Percentiles rank a stretch among this genome's conserved stretches.
phyloP scores from a whole-genome alignment of 30 jellyfish, hydroid and myxozoan species.

The Chrysaora quinquecirrha region DNA sequence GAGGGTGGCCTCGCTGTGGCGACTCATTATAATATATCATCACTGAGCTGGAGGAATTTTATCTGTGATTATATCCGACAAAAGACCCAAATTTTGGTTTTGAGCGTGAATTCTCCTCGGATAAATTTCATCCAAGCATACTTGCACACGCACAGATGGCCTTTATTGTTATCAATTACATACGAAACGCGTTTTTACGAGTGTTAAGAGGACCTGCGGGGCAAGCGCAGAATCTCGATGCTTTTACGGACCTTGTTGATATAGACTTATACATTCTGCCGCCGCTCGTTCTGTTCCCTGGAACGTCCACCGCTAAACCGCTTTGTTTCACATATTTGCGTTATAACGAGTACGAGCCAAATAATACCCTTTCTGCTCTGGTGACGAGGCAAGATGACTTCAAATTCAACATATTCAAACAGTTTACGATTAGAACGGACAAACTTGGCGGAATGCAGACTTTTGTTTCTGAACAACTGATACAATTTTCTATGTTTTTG shows the following conservation, averaged over 20 bases:
- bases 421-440: conserved; percentile 84
- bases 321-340: conserved; percentile 84
- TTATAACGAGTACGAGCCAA: conserved; percentile 80
- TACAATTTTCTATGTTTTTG: conserved; percentile 68
- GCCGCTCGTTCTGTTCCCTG: conserved; percentile 64
- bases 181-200: conserved; percentile 81
- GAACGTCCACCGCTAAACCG: conserved; percentile 77
- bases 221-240: conserved; percentile 51
- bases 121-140: conserved; percentile 91
- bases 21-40: conserved; percentile 75
- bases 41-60: conserved; percentile 95
- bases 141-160: conserved; percentile 99
- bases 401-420: conserved; percentile 78
- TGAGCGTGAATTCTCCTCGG: conserved; percentile 57
- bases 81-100: conserved; percentile 56
- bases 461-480: conserved; percentile 82
- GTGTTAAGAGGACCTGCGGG: conserved; percentile 81
- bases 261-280: conserved; percentile 71
- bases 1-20: conserved; percentile 97
- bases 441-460: conserved; percentile 97
- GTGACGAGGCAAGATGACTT: conserved; percentile 85
- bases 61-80: conserved; percentile 83
- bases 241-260: conserved; percentile 41
- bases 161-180: conserved; percentile 83
- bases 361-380: conserved; percentile 76